Conservation (phyloP, 2,888 invertebrate genomes). For the Cyclophora punctaria region DNA sequence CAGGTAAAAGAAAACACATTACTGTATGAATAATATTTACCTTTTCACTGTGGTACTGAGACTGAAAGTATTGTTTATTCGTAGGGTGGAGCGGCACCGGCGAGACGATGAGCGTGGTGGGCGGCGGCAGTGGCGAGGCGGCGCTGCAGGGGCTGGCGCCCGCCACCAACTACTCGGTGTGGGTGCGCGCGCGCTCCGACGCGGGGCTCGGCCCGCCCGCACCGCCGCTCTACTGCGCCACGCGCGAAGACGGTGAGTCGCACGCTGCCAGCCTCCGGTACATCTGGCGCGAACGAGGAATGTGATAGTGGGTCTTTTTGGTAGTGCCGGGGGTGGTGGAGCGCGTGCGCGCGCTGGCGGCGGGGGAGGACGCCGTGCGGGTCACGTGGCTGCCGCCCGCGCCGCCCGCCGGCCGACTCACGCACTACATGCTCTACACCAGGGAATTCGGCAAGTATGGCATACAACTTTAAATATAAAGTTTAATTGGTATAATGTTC, state of each 20-base stretch:
- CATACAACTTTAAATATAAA: no score
- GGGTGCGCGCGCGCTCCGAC: slow-evolving; percentile 84
- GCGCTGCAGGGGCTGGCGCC: slow-evolving; percentile 83
- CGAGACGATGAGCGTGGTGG: slow-evolving; percentile 19
- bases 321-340: slow-evolving; percentile 85
- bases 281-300: no score
- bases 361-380: slow-evolving; percentile 84
- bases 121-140: slow-evolving; percentile 36
- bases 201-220: slow-evolving; percentile 86
- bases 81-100: slow-evolving; percentile 22
- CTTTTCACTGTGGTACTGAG: not conserved
- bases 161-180: slow-evolving; percentile 88
- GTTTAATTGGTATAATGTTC: no score
- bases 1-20: slow-evolving; percentile 25
- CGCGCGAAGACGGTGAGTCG: slow-evolving; percentile 83
- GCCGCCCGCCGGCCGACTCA: slow-evolving; percentile 82
- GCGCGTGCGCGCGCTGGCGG: slow-evolving; percentile 83
- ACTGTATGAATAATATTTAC: not conserved
- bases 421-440: slow-evolving; percentile 85
- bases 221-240: slow-evolving; percentile 81
- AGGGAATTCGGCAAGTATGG: slow-evolving; percentile 78
- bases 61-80: slow-evolving; percentile 1
- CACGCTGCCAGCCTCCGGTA: no score
- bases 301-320: no score
- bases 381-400: slow-evolving; percentile 87